A percentile compares a stretch with the other conserved stretches of the same genome.
Conservation (phyloP, 1,140 invertebrate genomes). For the Neuroterus valhalla region DNA sequence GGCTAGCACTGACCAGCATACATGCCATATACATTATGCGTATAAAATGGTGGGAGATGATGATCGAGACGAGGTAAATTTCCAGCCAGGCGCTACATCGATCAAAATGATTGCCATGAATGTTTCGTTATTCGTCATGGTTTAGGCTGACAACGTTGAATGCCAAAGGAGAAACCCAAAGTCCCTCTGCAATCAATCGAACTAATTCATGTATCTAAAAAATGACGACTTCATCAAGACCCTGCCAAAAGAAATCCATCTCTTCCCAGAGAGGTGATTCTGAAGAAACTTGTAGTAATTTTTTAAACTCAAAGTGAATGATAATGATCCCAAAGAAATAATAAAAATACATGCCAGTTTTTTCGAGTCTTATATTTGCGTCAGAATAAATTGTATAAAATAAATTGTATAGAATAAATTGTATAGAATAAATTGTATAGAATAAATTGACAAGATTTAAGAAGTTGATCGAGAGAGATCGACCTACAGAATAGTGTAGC, state of each 20-base stretch:
- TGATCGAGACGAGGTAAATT: constrained; percentile 5
- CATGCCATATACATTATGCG: not conserved
- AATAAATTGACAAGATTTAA: no score
- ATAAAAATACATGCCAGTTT: not conserved
- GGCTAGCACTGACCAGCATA: no score
- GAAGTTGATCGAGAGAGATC: no score
- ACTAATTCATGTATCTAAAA: constrained; percentile 18
- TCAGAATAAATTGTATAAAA: not conserved
- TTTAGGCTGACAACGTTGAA: constrained; percentile 24
- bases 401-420: not conserved
- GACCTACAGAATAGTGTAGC: no score
- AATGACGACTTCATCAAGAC: constrained; percentile 14
- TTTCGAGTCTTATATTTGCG: not conserved
- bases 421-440: no score
- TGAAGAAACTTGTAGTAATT: not conserved
- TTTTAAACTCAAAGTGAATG: not conserved
- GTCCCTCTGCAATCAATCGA: constrained; percentile 3
- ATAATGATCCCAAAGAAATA: constrained; percentile 8
- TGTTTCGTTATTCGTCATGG: constrained; percentile 24
- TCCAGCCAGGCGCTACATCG: constrained; percentile 8
- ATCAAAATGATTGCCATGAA: constrained; percentile 28
- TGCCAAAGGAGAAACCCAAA: not conserved
- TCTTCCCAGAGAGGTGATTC: not conserved
- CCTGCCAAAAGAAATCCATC: not conserved
- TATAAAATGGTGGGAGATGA: constrained; percentile 14